Base-by-base conservation (phyloP, 2,113 vertebrate species). In the Chrysochloris asiatica region DNA sequence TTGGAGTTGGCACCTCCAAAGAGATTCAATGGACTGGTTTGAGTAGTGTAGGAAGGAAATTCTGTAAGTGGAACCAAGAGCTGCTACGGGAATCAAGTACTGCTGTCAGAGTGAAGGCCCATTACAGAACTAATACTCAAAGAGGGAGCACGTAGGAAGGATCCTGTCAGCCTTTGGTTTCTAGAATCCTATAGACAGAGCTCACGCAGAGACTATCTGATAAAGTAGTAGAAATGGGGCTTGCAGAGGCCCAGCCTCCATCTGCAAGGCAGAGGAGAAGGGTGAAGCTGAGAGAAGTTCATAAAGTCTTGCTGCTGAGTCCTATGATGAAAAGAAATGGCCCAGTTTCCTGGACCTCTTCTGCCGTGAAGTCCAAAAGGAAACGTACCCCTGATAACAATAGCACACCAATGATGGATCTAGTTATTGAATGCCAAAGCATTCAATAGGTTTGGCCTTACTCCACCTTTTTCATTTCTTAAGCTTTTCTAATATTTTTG, bases 41-140 rank as follows among this genome's bases (percentile, higher is more conserved):
- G 47, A 43, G 33, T 43, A 36, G 0, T 33, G 3, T 41, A 9
- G 9, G 65, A 71, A 19, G 8, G n/a, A 38, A 38, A 26, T 17
- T 36, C 71, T 82, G 21, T 8, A 47, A 85, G 16, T 56, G 45
- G 36, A 92, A 38, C 7, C 30, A 69, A 67, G 63, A 36, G 33
- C 41, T 41, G 38, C 69, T 43, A 11, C 71, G 50, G 36, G 43
- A 92, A n/a, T 4, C 26, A 52, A 56, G 8, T 17, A 5, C 6
- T 22, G 2, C 22, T 47, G 8, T 41, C 36, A n/a, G 36, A 43
- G 21, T 72, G 38, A 81, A 24, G 21, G 1, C 41, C 30, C 65
- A 56, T 28, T 2, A 0, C 12, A 59, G 21, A 28, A 2, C 21
- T 36, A 48, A n/a, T 13, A 8, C 9, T 9, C 4, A 38, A 12